Percentiles rank a stretch among this genome's conserved stretches.
Conservation (phyloP, 1,140 invertebrate genomes). For the Atta cephalotes region DNA sequence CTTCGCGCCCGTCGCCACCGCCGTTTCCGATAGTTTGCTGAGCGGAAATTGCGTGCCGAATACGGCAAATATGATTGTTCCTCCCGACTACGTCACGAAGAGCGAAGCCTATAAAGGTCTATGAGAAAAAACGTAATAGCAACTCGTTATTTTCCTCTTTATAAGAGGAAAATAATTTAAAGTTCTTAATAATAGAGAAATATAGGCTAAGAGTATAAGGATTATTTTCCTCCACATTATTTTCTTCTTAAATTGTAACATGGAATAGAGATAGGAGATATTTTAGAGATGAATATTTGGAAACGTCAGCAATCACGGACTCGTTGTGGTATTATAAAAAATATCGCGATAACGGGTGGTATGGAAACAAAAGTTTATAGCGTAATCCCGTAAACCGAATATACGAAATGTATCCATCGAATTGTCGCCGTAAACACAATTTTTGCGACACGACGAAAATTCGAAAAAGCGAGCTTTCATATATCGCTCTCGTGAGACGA, state of each 20-base stretch:
- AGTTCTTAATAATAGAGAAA: background rate
- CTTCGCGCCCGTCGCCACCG: background rate
- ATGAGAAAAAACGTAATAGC: background rate
- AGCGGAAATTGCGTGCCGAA: slow-evolving; percentile 66
- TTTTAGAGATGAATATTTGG: background rate
- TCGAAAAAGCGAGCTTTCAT: slow-evolving; percentile 37
- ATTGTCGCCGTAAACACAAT: slow-evolving; percentile 57
- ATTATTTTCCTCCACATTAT: background rate
- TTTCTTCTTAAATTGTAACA: background rate
- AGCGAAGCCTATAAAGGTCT: background rate
- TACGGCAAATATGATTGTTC: slow-evolving; percentile 54
- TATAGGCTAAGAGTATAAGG: background rate
- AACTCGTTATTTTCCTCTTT: background rate
- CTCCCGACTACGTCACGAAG: slow-evolving; percentile 23
- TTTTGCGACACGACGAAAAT: slow-evolving; percentile 50
- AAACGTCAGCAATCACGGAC: background rate
- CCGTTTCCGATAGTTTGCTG: slow-evolving; percentile 64
- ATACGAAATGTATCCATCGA: slow-evolving; percentile 55
- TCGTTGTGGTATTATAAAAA: slow-evolving; percentile 40
- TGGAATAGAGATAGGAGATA: background rate
- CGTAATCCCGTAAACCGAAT: slow-evolving; percentile 58
- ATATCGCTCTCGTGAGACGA: slow-evolving; percentile 26
- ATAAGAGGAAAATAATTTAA: background rate
- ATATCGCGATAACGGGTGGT: slow-evolving; percentile 28
- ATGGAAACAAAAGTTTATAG: slow-evolving; percentile 47